Percentiles rank a stretch among this genome's conserved stretches.
Conservation (phyloP, 2,113 vertebrate species). For the Chaetura pelagica region DNA sequence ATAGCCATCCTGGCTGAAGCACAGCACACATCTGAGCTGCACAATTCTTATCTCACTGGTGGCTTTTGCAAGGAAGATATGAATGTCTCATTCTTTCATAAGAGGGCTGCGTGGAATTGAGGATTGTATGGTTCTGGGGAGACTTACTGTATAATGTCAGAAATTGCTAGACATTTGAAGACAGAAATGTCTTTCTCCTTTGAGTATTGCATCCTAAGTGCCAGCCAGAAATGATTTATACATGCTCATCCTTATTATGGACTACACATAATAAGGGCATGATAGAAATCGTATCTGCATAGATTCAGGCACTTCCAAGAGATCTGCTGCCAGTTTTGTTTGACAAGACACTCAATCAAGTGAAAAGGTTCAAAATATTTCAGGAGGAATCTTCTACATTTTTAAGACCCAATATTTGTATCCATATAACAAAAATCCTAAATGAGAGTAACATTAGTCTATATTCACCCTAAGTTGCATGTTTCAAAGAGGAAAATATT, state of each 20-base stretch:
- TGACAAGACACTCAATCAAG: slow-evolving; percentile 84
- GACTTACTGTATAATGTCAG: slow-evolving; percentile 72
- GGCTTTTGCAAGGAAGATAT: slow-evolving; percentile 63
- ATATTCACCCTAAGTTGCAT: slow-evolving; percentile 48
- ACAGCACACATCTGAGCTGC: background rate
- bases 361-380: slow-evolving; percentile 80
- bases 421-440: slow-evolving; percentile 69
- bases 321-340: slow-evolving; percentile 82
- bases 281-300: slow-evolving; percentile 85
- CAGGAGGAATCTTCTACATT: slow-evolving; percentile 71
- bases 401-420: slow-evolving; percentile 71
- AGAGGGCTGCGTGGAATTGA: slow-evolving; percentile 63
- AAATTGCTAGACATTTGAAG: slow-evolving; percentile 78
- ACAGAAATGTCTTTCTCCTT: slow-evolving; percentile 79
- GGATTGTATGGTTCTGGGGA: slow-evolving; percentile 66
- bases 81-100: slow-evolving; percentile 71
- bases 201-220: slow-evolving; percentile 81
- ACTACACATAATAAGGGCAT: slow-evolving; percentile 83
- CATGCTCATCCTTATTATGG: slow-evolving; percentile 81
- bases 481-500: slow-evolving; percentile 53
- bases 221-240: slow-evolving; percentile 82
- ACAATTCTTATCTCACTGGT: slow-evolving; percentile 61
- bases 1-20: slow-evolving; percentile 49
- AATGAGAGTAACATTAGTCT: slow-evolving; percentile 61
- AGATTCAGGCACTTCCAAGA: slow-evolving; percentile 82